These are phyloP conservation scores for Argyresthia albistria DNA, from an alignment of 2,888 invertebrate genomes.

Conservation along the genomic window DNA sequence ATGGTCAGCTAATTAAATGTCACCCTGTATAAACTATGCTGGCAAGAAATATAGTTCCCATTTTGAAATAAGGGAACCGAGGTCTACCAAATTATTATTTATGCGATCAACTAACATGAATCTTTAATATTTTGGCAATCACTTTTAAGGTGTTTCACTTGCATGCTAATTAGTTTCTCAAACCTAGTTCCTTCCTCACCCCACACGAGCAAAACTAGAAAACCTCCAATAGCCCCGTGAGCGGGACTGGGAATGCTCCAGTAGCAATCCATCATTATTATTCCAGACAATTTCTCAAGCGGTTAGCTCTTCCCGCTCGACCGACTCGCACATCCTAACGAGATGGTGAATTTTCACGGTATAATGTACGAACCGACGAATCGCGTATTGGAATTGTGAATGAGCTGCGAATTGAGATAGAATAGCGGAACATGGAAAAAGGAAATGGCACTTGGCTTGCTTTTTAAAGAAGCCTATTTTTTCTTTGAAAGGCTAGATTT, in stretches of 20 bases:
- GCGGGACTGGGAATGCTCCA: slow-evolving; percentile 46
- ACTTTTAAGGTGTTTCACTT: too few species aligned
- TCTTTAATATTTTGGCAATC: too few species aligned
- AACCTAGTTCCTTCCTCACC: too few species aligned
- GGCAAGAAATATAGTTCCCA: too few species aligned
- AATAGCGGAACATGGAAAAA: slow-evolving; percentile 53
- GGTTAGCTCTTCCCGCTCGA: slow-evolving; percentile 64
- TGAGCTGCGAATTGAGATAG: slow-evolving; percentile 69
- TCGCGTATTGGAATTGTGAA: slow-evolving; percentile 70
- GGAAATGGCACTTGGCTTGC: neutral
- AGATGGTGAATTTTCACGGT: slow-evolving; percentile 72
- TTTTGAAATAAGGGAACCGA: too few species aligned
- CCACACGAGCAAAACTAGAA: slow-evolving; percentile 15
- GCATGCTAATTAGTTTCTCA: too few species aligned
- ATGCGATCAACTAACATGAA: too few species aligned
- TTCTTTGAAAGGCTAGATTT: too few species aligned
- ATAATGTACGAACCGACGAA: slow-evolving; percentile 72
- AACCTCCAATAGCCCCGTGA: slow-evolving; percentile 52
- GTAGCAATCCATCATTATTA: slow-evolving; percentile 73
- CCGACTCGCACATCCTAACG: slow-evolving; percentile 70
- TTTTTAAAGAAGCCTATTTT: too few species aligned
- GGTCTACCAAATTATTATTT: too few species aligned
- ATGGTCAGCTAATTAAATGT: too few species aligned
- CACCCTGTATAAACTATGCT: too few species aligned
- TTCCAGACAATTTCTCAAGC: slow-evolving; percentile 73